Evolutionary conservation across 2,888 invertebrate genomes (phyloP), one percentile per base, ranked within the genome.

Genomic region (Agrotis exclamationis): DNA sequence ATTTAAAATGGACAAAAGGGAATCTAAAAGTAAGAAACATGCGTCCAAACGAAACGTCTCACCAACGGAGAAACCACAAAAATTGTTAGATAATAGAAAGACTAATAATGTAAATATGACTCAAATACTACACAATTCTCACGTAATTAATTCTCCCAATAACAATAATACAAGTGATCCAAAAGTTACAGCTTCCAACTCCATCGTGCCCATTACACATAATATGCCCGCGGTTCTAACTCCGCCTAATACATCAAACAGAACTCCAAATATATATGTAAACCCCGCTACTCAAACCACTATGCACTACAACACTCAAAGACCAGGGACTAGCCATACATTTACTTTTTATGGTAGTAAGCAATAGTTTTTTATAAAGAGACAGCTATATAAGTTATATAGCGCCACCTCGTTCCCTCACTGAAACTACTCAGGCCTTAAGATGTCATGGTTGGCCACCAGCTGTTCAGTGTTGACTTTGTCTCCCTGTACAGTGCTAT

Each of bases 181-280:
- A 6, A 39, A 24, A 3, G 1, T 22, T 4, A n/a, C 4, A 0
- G 16, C 48, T 33, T 14, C 3, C 18, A 44, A 45, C 11, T 51
- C 60, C 1, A 48, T n/a, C 2, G 11, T 22, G 0, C 72, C 72
- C 0, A 9, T 39, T 3, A 59, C 45, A 28, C 78, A 72, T 18
- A 66, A 63, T 6, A 53, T 72, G 28, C 65, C 62, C 0, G 0
- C 2, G 0, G 7, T 47, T 0, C 1, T 28, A 14, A 16, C 16
- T 22, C 72, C 50, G 9, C 45, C 45, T 9, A 22, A 22, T 2
- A 13, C 14, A 0, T 57, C 60, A 2, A 6, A 24, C 0, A 7
- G 11, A 11, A 13, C 3, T 33, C 47, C 62, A 0, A 1, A 4
- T 2, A 0, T 48, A 0, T 24, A 22, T 0, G 6, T 28, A 2